Base-by-base conservation (phyloP, 2,113 vertebrate species). In the Embiotoca jacksoni region DNA sequence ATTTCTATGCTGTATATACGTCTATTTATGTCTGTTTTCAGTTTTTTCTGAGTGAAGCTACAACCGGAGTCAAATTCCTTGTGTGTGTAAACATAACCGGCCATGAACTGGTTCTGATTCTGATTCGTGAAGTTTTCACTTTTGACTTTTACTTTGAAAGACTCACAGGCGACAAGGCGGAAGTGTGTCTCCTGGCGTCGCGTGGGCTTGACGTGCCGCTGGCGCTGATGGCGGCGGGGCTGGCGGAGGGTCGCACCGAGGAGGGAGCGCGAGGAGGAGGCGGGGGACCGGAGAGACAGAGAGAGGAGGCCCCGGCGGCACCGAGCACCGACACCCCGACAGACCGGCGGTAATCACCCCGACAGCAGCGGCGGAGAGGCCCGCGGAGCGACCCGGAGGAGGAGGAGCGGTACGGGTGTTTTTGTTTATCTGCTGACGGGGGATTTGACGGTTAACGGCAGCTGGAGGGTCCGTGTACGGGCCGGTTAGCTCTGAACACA, bases 141-240 rank as follows among this genome's bases (percentile, higher is more conserved):
- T 10, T 15, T 10, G 10, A 50, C 74, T 75, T 89, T 92, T 84
- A 88, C 65, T 89, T 50, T 89, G 90, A 91, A 91, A 74, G 4
- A 0, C 0, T 0, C 5, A 0, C 0, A 0, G 2, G 10, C 31
- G 23, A 44, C 11, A 2, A 0, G 57, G 47, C 80, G 87, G 92
- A 86, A 81, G 80, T 39, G 53, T 0, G 13, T 4, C 0, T 33
- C 1, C 3, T 31, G 3, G 1, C 0, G 50, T 3, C 7, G n/a
- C 47, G 72, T 23, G 32, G 3, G 35, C 79, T 90, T 87, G 62
- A 89, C 75, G 84, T 75, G 75, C 61, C 75, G 76, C 82, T 81
- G 77, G 78, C 68, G 88, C 88, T 89, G 89, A 91, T 91, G 92
- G 89, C 88, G 89, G 89, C 82, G 85, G 90, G 79, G 82, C 77